Percentiles rank a stretch among this genome's conserved stretches.
Conservation (phyloP, 1,140 invertebrate genomes). For the Octopus sinensis region DNA sequence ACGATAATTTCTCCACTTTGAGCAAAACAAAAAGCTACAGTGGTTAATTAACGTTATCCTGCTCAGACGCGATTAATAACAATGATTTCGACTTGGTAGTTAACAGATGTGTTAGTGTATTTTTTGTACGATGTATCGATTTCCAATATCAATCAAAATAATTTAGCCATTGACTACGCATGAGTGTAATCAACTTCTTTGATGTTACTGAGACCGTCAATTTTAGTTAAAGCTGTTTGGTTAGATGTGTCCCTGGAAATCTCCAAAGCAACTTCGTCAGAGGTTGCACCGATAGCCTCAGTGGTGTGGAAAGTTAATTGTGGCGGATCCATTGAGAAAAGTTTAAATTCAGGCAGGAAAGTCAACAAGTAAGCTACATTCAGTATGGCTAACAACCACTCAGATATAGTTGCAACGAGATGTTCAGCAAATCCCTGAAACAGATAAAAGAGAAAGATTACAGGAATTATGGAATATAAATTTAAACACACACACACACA, state of each 20-base stretch:
- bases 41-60: too few relatives aligned
- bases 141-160: too few relatives aligned
- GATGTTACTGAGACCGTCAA: not conserved
- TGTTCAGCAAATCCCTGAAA: conserved; percentile 31
- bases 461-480: too few relatives aligned
- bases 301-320: conserved; percentile 17
- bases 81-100: too few relatives aligned
- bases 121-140: too few relatives aligned
- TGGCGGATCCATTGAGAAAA: conserved; percentile 27
- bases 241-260: not conserved
- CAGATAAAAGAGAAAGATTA: too few relatives aligned
- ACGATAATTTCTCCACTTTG: too few relatives aligned
- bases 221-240: not conserved
- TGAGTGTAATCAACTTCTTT: not conserved
- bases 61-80: too few relatives aligned
- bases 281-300: not conserved
- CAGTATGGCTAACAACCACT: conserved; percentile 29
- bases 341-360: conserved; percentile 27
- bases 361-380: conserved; percentile 24
- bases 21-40: too few relatives aligned
- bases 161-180: not conserved
- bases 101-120: too few relatives aligned
- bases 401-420: conserved; percentile 28
- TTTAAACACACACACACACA: too few relatives aligned
- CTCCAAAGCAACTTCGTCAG: not conserved